Conservation (phyloP, 1,140 invertebrate genomes). For the Eubasilissa regina region DNA sequence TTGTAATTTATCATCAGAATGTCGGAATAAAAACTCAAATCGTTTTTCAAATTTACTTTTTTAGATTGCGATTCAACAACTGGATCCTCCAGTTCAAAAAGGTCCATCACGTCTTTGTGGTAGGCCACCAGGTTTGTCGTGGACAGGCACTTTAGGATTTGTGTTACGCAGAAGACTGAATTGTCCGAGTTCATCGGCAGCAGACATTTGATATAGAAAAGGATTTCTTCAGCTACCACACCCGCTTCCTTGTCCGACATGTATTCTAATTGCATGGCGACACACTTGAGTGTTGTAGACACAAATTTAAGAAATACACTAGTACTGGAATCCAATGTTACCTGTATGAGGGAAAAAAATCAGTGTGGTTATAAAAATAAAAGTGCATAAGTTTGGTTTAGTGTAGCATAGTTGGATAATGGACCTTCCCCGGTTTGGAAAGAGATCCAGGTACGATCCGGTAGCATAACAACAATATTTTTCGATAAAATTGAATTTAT, state of each 20-base stretch:
- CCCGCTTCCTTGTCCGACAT: conserved; percentile 82
- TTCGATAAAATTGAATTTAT: no score
- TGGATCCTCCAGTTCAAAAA: conserved; percentile 37
- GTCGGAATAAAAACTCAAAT: conserved; percentile 51
- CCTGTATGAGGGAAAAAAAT: conserved; percentile 65
- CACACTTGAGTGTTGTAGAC: conserved; percentile 76
- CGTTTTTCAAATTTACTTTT: neutral
- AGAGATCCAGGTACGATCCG: no score
- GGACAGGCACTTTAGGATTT: conserved; percentile 88
- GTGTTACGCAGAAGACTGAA: conserved; percentile 85
- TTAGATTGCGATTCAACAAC: conserved; percentile 22
- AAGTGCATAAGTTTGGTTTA: no score
- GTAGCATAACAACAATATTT: no score
- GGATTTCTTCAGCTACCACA: conserved; percentile 85
- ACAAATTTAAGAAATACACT: conserved; percentile 84
- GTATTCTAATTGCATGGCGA: conserved; percentile 86
- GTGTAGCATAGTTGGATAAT: no score
- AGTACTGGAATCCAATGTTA: conserved; percentile 80
- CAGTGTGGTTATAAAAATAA: neutral
- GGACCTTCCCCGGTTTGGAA: no score
- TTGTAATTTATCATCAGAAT: conserved; percentile 42
- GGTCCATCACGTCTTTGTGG: conserved; percentile 70
- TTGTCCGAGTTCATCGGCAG: conserved; percentile 80
- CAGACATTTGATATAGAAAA: conserved; percentile 82
- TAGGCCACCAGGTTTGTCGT: conserved; percentile 84